Percentiles rank a stretch among this genome's conserved stretches.
Evolutionary conservation across 2,888 invertebrate species (phyloP).

Genomic region (Metellina segmentata): DNA sequence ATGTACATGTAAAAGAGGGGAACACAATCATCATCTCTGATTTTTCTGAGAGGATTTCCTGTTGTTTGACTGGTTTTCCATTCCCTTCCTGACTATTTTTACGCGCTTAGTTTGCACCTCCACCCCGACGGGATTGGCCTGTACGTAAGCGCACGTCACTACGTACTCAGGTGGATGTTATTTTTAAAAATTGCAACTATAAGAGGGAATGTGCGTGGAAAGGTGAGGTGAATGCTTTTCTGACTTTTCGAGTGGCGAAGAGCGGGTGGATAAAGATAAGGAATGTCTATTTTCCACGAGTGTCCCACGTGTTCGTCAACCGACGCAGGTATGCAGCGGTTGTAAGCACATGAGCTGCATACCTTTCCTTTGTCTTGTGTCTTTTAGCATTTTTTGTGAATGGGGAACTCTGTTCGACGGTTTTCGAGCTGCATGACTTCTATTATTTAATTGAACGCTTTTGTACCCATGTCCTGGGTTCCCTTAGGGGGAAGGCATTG

Average conservation of each 20-base stretch:
- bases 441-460: too few species aligned
- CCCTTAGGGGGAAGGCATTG: too few species aligned
- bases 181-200: neutral
- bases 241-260: neutral
- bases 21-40: conserved; percentile 12
- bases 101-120: neutral
- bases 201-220: neutral
- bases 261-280: neutral
- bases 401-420: too few species aligned
- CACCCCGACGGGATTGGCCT: neutral
- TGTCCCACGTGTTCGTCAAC: neutral
- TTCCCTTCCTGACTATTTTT: conserved; percentile 24
- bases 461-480: too few species aligned
- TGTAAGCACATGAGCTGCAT: too few species aligned
- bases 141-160: neutral
- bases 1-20: conserved; percentile 20
- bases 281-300: neutral
- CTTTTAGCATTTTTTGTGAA: too few species aligned
- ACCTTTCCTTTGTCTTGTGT: too few species aligned
- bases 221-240: neutral
- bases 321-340: neutral
- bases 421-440: too few species aligned
- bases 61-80: neutral
- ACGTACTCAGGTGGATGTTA: neutral
- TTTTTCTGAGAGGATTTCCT: conserved; percentile 34